Percentiles rank a stretch among this genome's conserved stretches.
These are phyloP conservation scores for Heliconius melpomene DNA, from an alignment of 1,140 invertebrate species.

Conservation along the genomic window DNA sequence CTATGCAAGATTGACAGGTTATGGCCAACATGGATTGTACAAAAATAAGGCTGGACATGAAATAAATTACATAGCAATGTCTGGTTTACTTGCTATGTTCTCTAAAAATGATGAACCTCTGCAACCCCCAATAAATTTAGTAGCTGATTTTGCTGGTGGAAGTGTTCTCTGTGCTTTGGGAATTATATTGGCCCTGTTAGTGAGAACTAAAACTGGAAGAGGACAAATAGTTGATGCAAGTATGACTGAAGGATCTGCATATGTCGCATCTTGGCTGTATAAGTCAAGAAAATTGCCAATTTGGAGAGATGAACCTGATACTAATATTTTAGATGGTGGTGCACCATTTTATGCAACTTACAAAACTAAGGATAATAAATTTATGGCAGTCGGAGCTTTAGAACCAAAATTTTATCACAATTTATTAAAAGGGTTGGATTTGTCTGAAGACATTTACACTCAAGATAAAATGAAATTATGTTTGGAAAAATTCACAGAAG, in stretches of 20 bases:
- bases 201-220: conserved; percentile 87
- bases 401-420: conserved; percentile 95
- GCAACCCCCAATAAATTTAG: conserved; percentile 92
- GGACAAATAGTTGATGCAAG: conserved; percentile 93
- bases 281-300: conserved; percentile 84
- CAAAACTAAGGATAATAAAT: conserved; percentile 95
- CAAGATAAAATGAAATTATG: conserved; percentile 83
- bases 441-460: conserved; percentile 83
- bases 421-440: conserved; percentile 86
- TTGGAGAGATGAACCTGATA: conserved; percentile 87
- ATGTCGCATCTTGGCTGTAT: conserved; percentile 93
- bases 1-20: conserved; percentile 96
- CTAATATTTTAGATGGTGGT: conserved; percentile 93
- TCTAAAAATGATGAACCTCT: conserved; percentile 87
- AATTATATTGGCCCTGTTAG: conserved; percentile 93
- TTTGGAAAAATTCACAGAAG: conserved; percentile 83
- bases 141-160: conserved; percentile 98
- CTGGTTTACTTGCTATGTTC: conserved; percentile 94
- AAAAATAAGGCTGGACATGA: conserved; percentile 95
- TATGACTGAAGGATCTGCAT: conserved; percentile 96
- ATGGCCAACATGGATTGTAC: conserved; percentile 92
- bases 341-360: conserved; percentile 96
- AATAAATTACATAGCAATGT: conserved; percentile 97
- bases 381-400: conserved; percentile 95
- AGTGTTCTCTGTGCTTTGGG: conserved; percentile 95